Base-by-base conservation (phyloP, 2,113 vertebrate species). In the Leucoraja erinaceus region DNA sequence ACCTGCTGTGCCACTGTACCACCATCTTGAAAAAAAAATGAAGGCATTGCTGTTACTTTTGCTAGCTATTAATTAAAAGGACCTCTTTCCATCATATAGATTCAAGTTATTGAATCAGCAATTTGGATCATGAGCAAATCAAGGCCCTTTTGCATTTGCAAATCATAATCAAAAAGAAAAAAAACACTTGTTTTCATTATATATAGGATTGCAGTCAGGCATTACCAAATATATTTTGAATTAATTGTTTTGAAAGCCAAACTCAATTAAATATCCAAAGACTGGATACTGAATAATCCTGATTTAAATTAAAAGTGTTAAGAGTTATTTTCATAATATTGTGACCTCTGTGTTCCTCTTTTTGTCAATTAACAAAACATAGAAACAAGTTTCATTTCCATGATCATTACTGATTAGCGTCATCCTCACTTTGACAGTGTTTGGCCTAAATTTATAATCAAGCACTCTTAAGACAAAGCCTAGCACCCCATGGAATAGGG, bases 21-120 rank as follows among this genome's bases (percentile, higher is more conserved):
- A 47, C 38, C 38, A 47, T 47, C 38, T 47, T 47, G 38, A 47
- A 47, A 47, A 47, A 47, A 47, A 47, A 47, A 47, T 63, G n/a
- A 61, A 56, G 22, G 63, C 16, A 18, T 88, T 66, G 59, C 59
- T 88, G 59, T 4, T 14, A 63, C 56, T 63, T 16, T 88, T 18
- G 38, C n/a, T 11, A 88, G 25, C 31, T 88, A 88, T 66, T 88
- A 88, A 14, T 88, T 61, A 86, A 86, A 61, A 86, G 56, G 28
- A 86, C 54, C 54, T 59, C 2, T 12, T 22, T 11, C 6, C 3
- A 20, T 11, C 25, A 61, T 16, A 25, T 61, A n/a, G 54, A 59
- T 61, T 86, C 54, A 86, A 86, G 54, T 61, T 25, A 86, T 59
- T 47, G 38, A 47, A 47, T 47, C 10, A 56, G 25, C 54, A 86